Conservation (phyloP, 2,113 vertebrate species). For the Festucalex cinctus region DNA sequence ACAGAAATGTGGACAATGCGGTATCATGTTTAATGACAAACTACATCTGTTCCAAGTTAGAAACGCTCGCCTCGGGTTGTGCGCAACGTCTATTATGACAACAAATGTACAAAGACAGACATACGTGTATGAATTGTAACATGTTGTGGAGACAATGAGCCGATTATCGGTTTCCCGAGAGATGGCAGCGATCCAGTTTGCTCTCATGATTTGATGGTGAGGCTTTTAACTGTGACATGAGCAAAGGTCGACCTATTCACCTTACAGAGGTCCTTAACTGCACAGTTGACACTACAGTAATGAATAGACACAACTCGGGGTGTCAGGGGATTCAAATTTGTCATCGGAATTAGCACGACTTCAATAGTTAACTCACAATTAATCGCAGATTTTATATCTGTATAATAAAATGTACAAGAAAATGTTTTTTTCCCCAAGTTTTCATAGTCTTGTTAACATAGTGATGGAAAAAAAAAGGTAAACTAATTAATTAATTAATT, state of each 20-base stretch:
- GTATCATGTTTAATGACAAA: conserved; percentile 38
- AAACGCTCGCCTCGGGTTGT: neutral
- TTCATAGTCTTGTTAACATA: too few relatives aligned
- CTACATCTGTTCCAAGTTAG: conserved; percentile 34
- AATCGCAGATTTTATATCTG: too few relatives aligned
- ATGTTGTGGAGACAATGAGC: neutral
- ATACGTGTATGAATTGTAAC: neutral
- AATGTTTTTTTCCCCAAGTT: too few relatives aligned
- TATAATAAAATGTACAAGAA: too few relatives aligned
- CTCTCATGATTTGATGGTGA: conserved; percentile 34
- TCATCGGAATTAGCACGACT: too few relatives aligned
- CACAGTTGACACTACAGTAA: conserved; percentile 35
- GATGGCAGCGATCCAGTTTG: conserved; percentile 27
- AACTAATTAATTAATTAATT: too few relatives aligned
- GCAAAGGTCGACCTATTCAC: conserved; percentile 51
- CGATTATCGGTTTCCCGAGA: neutral
- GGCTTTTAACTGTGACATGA: conserved; percentile 43
- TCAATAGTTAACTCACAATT: too few relatives aligned
- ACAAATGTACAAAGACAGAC: neutral
- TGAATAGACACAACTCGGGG: conserved; percentile 21
- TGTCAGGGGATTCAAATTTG: too few relatives aligned
- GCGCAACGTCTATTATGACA: neutral
- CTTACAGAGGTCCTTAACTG: conserved; percentile 41
- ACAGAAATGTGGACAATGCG: conserved; percentile 41
- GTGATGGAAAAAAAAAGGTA: too few relatives aligned